These are phyloP conservation scores for Montipora sp. DNA, from an alignment of 64 coral and sea anemone genomes.

Conservation along the genomic window DNA sequence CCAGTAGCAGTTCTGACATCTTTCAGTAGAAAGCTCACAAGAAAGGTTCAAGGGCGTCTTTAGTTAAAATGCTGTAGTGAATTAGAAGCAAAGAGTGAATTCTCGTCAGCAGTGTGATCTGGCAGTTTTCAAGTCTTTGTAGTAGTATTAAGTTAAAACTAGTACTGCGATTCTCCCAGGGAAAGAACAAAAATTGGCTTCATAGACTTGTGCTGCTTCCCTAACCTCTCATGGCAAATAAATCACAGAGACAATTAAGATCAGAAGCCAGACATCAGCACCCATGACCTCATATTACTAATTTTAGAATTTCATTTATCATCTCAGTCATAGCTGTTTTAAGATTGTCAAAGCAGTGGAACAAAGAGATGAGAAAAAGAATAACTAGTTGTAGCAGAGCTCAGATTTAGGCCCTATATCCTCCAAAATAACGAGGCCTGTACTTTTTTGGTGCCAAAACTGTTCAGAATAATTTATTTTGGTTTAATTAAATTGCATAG, in stretches of 20 bases:
- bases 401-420: neutral
- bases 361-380: too few species aligned
- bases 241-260: neutral
- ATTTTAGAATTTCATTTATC: too few species aligned
- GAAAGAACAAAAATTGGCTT: neutral
- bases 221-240: neutral
- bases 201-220: conserved; percentile 9
- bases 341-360: too few species aligned
- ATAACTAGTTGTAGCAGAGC: too few species aligned
- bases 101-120: conserved; percentile 20
- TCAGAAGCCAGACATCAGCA: too few species aligned
- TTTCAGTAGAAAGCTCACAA: neutral
- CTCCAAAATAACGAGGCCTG: neutral
- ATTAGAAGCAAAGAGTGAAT: conserved; percentile 12
- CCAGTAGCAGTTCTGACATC: neutral
- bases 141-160: neutral
- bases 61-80: neutral
- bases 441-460: neutral
- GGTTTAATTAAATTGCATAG: too few species aligned
- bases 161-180: neutral
- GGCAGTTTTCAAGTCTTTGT: conserved; percentile 22
- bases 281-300: too few species aligned
- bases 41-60: neutral
- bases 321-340: too few species aligned
- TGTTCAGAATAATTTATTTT: neutral